Evolutionary conservation across 2,113 vertebrate genomes (phyloP).

Genomic region (Dryoscopus gambensis): DNA sequence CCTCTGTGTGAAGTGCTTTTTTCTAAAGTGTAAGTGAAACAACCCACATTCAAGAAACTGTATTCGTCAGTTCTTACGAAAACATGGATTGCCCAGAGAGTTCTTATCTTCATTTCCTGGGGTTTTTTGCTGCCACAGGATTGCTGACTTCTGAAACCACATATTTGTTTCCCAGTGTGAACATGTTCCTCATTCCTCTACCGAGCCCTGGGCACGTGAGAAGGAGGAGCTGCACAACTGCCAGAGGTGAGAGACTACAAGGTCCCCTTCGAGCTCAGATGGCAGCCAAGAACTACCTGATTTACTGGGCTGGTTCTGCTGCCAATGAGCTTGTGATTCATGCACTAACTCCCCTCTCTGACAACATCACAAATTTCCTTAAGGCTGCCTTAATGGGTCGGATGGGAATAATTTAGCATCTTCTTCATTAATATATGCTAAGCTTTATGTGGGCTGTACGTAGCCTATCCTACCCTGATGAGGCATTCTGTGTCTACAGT

Average conservation of each 20-base stretch:
- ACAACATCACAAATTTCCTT: slow-evolving; percentile 15
- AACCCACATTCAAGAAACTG: not conserved
- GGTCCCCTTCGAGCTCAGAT: not conserved
- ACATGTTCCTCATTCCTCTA: not conserved
- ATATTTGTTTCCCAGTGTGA: not conserved
- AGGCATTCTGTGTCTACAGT: not conserved
- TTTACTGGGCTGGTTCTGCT: slow-evolving; percentile 25
- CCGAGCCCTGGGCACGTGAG: not conserved
- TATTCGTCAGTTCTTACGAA: not conserved
- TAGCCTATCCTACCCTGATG: not conserved
- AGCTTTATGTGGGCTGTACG: not conserved
- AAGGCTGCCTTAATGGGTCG: not conserved
- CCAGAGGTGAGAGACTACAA: not conserved
- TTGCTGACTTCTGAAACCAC: not conserved
- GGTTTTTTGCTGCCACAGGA: not conserved
- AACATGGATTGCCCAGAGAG: not conserved
- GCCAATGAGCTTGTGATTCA: slow-evolving; percentile 23
- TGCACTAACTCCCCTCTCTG: not conserved
- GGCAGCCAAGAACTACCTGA: slow-evolving; percentile 19
- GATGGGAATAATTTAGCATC: slow-evolving; percentile 46
- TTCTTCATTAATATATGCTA: slow-evolving; percentile 31
- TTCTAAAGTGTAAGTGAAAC: not conserved
- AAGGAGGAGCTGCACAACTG: not conserved
- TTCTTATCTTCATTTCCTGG: not conserved
- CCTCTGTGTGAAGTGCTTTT: not conserved